Base-by-base conservation (phyloP, 2,113 vertebrate species). In the Leiothrix lutea region DNA sequence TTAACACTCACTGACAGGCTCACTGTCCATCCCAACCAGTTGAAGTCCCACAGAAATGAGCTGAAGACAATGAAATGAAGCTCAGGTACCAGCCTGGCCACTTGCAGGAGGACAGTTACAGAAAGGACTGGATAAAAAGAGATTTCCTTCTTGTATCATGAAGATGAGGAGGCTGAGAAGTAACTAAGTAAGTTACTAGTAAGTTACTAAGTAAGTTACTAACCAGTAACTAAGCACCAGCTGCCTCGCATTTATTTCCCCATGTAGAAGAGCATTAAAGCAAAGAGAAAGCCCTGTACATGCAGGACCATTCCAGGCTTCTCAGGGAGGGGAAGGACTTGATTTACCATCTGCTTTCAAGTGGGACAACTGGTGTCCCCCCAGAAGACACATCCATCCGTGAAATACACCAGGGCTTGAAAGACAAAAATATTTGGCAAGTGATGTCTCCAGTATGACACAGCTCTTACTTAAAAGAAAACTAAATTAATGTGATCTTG, bases 201-300 rank as follows among this genome's bases (percentile, higher is more conserved):
- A n/a, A n/a, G n/a, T n/a, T n/a, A n/a, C n/a, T n/a, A n/a, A n/a
- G n/a, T n/a, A n/a, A n/a, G n/a, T n/a, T n/a, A n/a, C n/a, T n/a
- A n/a, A 38, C 14, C 31, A 50, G 54, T n/a, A 80, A 29, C 38
- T 47, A 47, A 50, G 35, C 14, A 73, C 8, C 2, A 2, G n/a
- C 36, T 72, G 50, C 2, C 0, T 29, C 11, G 0, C 17, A 12
- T 51, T 38, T 38, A 40, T 40, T 88, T 92, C 35, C 47, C 1
- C 0, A 2, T 33, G 31, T 1, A 61, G 61, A 57, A 38, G 22
- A 40, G 8, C 7, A 5, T 42, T 62, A n/a, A 45, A 57, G 17
- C 11, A 54, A 81, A 79, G 12, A 79, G 38, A 62, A 78, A 45
- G 1, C 9, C 25, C 56, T 40, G 12, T 25, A 44, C 13, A 14